These are phyloP conservation scores for Cantharis flavilabris DNA, from an alignment of 2,888 invertebrate species.

Conservation along the genomic window DNA sequence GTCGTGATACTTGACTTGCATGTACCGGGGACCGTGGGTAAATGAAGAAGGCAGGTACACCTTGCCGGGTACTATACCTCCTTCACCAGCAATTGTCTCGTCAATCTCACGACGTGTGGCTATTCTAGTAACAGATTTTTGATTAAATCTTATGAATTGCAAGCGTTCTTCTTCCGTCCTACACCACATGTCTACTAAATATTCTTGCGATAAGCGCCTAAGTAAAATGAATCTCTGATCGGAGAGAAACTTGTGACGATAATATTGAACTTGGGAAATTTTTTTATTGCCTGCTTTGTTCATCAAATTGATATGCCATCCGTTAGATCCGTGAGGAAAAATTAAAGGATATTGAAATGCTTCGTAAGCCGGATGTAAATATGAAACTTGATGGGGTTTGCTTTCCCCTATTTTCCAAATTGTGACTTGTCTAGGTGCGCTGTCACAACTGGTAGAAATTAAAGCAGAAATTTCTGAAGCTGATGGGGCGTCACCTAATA, in stretches of 20 bases:
- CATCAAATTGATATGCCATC: background rate
- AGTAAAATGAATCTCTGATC: background rate
- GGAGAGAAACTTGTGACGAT: background rate
- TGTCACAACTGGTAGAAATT: background rate
- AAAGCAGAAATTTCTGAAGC: background rate
- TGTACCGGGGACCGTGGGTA: background rate
- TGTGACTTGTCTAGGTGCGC: background rate
- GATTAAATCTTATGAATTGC: background rate
- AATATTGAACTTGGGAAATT: background rate
- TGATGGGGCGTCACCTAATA: background rate
- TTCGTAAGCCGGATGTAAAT: background rate
- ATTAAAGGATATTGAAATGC: background rate
- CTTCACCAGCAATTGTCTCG: background rate
- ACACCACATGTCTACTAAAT: background rate
- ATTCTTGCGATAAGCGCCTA: background rate
- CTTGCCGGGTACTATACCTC: background rate
- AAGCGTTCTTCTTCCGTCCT: background rate
- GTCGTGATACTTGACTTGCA: background rate
- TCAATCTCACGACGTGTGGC: background rate
- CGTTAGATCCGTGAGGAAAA: background rate
- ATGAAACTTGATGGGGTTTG: background rate
- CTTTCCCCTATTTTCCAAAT: background rate
- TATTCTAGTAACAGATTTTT: background rate
- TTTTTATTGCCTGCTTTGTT: background rate
- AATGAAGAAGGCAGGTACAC: background rate